Evolutionary conservation across 2,797 vertebrate genomes (phyloP).

Genomic region (Gobio occitaniae): DNA sequence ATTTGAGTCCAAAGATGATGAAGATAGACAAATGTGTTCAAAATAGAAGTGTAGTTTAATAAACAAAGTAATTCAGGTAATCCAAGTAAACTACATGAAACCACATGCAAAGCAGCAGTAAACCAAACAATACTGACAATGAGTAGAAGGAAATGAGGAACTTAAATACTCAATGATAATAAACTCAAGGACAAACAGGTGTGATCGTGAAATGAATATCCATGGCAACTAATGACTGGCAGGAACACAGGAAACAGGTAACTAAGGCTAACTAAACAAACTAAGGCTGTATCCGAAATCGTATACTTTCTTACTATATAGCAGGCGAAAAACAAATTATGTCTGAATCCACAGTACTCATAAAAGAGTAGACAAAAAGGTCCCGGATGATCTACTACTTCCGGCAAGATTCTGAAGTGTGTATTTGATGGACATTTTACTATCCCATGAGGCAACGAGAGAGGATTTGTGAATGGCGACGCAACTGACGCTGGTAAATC

Average conservation of each 20-base stretch:
- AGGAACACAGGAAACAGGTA: not conserved
- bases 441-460: too few relatives aligned
- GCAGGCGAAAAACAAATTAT: too few relatives aligned
- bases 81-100: not conserved
- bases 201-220: not conserved
- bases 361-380: too few relatives aligned
- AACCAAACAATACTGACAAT: not conserved
- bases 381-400: too few relatives aligned
- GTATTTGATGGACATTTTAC: too few relatives aligned
- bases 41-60: not conserved
- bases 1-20: not conserved
- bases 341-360: too few relatives aligned
- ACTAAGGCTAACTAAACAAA: too few relatives aligned
- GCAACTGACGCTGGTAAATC: too few relatives aligned
- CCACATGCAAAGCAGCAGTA: not conserved
- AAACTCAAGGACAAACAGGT: not conserved
- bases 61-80: not conserved
- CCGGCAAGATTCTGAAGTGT: too few relatives aligned
- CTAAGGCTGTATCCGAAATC: too few relatives aligned
- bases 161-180: not conserved
- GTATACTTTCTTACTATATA: too few relatives aligned
- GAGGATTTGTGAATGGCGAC: too few relatives aligned
- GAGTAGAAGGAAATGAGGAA: not conserved
- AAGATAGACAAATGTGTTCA: not conserved
- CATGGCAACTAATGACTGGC: not conserved